phyloP scores from a whole-genome alignment of 2,888 invertebrate genomes.

The Drosophila colorata region DNA sequence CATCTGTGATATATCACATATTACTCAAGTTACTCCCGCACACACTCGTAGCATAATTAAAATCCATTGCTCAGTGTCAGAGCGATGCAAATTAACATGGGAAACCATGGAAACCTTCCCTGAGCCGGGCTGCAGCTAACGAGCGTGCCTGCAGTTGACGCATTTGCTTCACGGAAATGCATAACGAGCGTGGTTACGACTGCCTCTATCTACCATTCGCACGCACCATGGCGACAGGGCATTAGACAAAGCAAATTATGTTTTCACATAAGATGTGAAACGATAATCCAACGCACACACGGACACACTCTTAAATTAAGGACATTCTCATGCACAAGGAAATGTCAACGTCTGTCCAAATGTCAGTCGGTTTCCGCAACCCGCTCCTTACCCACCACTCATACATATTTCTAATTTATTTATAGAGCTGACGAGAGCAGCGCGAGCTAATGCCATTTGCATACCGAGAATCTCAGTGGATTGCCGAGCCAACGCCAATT shows the following conservation, averaged over 20 bases:
- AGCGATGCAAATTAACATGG: constrained; percentile 28
- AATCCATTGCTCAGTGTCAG: constrained; percentile 2
- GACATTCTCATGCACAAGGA: constrained; percentile 27
- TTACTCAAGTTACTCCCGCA: not conserved
- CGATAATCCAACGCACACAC: constrained; percentile 37
- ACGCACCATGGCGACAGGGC: constrained; percentile 44
- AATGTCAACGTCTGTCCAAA: constrained; percentile 55
- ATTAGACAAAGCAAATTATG: constrained; percentile 62
- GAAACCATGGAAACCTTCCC: too few species aligned
- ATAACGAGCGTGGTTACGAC: constrained; percentile 19
- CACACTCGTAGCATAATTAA: not conserved
- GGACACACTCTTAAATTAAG: constrained; percentile 8
- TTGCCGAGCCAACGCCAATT: constrained; percentile 28
- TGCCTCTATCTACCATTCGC: constrained; percentile 48
- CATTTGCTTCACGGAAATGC: constrained; percentile 51
- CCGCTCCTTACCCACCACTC: not conserved
- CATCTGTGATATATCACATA: not conserved
- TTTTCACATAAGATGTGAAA: constrained; percentile 62
- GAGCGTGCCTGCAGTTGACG: constrained; percentile 49
- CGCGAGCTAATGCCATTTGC: constrained; percentile 57
- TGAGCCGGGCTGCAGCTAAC: constrained; percentile 3
- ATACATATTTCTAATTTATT: constrained; percentile 52
- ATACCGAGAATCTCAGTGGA: constrained; percentile 40
- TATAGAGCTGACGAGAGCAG: constrained; percentile 49
- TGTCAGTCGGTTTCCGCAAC: constrained; percentile 33